Evolutionary conservation across 2,113 vertebrate species (phyloP).

Genomic region (Podarcis muralis): DNA sequence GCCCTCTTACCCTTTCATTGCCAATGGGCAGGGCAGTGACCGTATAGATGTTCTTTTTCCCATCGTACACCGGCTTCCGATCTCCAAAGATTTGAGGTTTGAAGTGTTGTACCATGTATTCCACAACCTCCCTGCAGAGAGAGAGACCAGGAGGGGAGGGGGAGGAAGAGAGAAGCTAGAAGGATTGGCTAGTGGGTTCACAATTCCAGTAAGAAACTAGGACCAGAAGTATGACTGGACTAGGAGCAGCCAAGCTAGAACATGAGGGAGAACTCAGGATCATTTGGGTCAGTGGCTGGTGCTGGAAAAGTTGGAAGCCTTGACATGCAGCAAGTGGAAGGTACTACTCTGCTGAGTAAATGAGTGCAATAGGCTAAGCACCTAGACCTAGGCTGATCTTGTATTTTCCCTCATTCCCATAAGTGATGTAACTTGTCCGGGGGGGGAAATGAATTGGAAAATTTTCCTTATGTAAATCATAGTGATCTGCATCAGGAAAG

Average conservation of each 20-base stretch:
- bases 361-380: neutral
- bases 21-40: conserved; percentile 96
- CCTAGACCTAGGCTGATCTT: neutral
- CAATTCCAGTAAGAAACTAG: neutral
- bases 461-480: too few species aligned
- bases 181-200: neutral
- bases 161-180: neutral
- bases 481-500: too few species aligned
- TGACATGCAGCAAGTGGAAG: neutral
- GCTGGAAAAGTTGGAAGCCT: neutral
- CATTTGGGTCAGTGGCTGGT: neutral
- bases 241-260: neutral
- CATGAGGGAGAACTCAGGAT: accelerated
- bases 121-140: conserved; percentile 91
- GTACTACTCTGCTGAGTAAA: neutral
- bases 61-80: conserved; percentile 96
- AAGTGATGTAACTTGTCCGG: too few species aligned
- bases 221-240: neutral
- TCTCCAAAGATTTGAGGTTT: conserved; percentile 99
- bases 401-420: too few species aligned
- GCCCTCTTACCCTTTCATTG: conserved; percentile 89
- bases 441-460: too few species aligned
- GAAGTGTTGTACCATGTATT: conserved; percentile 99
- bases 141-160: neutral
- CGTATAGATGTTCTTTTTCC: conserved; percentile 99